phyloP scores from a whole-genome alignment of 1,140 invertebrate genomes.

The Idris sp. region DNA sequence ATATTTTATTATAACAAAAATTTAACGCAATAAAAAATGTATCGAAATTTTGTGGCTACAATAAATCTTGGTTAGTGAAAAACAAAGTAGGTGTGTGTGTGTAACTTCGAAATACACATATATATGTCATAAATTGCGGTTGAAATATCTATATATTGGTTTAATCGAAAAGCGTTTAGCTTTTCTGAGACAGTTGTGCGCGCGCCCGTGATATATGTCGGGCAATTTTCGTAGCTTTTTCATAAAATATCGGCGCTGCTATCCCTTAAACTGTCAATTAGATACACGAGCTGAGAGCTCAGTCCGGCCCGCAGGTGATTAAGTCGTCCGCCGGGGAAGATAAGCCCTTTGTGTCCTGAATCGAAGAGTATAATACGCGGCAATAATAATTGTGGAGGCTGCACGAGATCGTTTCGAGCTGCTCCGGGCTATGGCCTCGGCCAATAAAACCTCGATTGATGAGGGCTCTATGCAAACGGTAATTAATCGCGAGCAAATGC shows the following conservation, averaged over 20 bases:
- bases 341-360: constrained; percentile 63
- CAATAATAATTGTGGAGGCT: constrained; percentile 60
- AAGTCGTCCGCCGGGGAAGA: constrained; percentile 62
- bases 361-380: constrained; percentile 60
- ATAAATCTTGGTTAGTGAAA: no score
- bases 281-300: constrained; percentile 60
- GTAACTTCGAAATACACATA: constrained; percentile 10
- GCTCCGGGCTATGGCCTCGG: constrained; percentile 46
- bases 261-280: constrained; percentile 64
- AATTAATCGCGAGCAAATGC: constrained; percentile 62
- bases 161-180: constrained; percentile 57
- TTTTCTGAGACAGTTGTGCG: constrained; percentile 48
- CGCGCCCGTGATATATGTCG: constrained; percentile 40
- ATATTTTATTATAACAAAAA: no score
- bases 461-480: constrained; percentile 58
- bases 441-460: constrained; percentile 61
- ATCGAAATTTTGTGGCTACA: no score
- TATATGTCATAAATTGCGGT: constrained; percentile 40
- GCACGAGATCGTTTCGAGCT: constrained; percentile 55
- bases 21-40: no score
- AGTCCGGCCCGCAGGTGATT: constrained; percentile 59
- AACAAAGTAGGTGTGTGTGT: no score
- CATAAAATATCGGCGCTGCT: constrained; percentile 57
- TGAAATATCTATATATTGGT: constrained; percentile 47
- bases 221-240: constrained; percentile 60